Conservation (phyloP, 2,888 invertebrate genomes). For the Lordiphosa fenestrarum region DNA sequence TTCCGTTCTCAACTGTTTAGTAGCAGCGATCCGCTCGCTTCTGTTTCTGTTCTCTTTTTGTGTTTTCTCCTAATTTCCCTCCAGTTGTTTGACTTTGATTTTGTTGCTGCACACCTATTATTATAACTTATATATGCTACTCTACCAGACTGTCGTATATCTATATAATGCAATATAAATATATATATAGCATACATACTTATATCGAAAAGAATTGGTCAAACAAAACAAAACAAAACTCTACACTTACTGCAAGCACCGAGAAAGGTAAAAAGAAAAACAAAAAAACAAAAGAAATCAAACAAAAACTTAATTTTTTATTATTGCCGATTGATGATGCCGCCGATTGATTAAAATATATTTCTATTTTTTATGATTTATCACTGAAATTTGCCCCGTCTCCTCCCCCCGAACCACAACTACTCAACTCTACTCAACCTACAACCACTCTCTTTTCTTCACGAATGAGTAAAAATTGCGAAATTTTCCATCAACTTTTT, state of each 20-base stretch:
- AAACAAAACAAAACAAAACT: conserved; percentile 43
- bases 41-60: not conserved
- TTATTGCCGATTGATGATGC: conserved; percentile 34
- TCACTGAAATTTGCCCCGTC: not conserved
- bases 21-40: conserved; percentile 2
- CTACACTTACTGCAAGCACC: conserved; percentile 77
- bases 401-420: too few species aligned
- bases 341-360: conserved; percentile 7
- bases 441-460: not conserved
- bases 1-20: conserved; percentile 1
- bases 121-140: conserved; percentile 17
- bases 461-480: too few species aligned
- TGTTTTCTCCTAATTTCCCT: not conserved
- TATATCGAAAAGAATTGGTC: conserved; percentile 61
- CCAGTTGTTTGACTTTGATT: not conserved
- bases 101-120: not conserved
- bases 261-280: conserved; percentile 64
- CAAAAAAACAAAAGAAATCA: conserved; percentile 57
- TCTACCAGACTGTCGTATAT: conserved; percentile 37
- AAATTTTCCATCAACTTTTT: not conserved
- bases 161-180: conserved; percentile 26
- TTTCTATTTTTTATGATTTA: conserved; percentile 10
- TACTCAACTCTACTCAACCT: too few species aligned
- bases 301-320: conserved; percentile 75
- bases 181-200: conserved; percentile 47